Base-by-base conservation (phyloP, 1,140 invertebrate species). In the Psix sp. region DNA sequence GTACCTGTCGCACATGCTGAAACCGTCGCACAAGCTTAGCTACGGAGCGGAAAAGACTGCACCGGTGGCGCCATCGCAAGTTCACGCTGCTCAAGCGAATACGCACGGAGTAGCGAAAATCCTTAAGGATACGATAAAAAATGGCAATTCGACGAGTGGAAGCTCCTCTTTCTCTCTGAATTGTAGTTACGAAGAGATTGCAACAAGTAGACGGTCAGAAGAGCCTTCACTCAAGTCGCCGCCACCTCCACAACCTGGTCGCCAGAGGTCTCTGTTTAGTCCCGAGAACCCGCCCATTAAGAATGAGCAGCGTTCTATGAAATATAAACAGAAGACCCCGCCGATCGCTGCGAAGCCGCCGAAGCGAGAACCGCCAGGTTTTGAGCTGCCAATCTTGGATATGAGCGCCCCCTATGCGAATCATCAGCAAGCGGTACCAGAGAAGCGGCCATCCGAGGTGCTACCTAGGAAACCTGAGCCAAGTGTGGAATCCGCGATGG, bases 231-330 rank as follows among this genome's bases (percentile, higher is more conserved):
- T 71, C 24, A 62, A 70, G 9, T 20, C 52, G 1, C 16, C 78
- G 4, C 80, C 81, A 20, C 59, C 74, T 3, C 63, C 73, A 5
- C 68, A 72, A 7, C 36, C 26, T n/a, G 38, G 0, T 80, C 81
- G 43, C 79, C 83, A 56, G 1, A 85, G 80, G 36, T 88, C 87
- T 0, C 49, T 88, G 0, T 90, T 90, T 63, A 90, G 89, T 39
- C 90, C 89, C 0, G 88, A 89, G 76, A 82, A 7, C 74, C 82
- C 31, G 60, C 79, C 26, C 74, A 76, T 59, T 66, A 79, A 10
- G 75, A 81, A 9, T 72, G 80, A 38, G 16, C 79, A 82, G 26
- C 75, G 67, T 13, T 0, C 9, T 40, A 67, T 77, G 33, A 84
- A 83, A 35, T 78, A 77, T 13, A 84, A 82, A 21, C 79, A 78